Conservation (phyloP, 2,113 vertebrate genomes). For the Corapipo altera region DNA sequence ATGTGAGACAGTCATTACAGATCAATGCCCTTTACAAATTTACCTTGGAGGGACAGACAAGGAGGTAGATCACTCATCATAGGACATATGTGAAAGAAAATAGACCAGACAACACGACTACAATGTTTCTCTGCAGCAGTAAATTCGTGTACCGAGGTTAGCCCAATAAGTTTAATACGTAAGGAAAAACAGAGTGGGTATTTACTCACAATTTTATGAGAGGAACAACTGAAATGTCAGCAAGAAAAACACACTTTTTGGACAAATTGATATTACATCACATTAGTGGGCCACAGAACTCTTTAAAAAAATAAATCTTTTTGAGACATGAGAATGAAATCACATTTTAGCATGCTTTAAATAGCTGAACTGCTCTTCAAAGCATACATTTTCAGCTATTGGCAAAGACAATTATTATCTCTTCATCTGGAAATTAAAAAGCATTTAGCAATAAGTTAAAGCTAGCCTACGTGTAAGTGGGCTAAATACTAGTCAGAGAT, state of each 20-base stretch:
- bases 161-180: slow-evolving; percentile 3
- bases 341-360: slow-evolving; percentile 47
- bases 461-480: slow-evolving; percentile 34
- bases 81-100: neutral
- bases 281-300: slow-evolving; percentile 45
- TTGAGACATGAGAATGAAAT: slow-evolving; percentile 28
- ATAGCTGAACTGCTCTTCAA: slow-evolving; percentile 32
- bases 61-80: neutral
- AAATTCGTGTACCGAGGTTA: neutral
- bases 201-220: slow-evolving; percentile 41
- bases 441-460: slow-evolving; percentile 57
- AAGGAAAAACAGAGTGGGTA: slow-evolving; percentile 14
- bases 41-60: neutral
- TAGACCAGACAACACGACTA: neutral
- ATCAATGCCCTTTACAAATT: neutral
- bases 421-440: slow-evolving; percentile 35
- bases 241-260: slow-evolving; percentile 23
- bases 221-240: slow-evolving; percentile 23
- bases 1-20: neutral
- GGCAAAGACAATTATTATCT: neutral
- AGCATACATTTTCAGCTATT: slow-evolving; percentile 19
- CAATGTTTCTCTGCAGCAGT: neutral
- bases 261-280: slow-evolving; percentile 43
- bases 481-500: slow-evolving; percentile 37
- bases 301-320: slow-evolving; percentile 55